Evolutionary conservation across 2,113 vertebrate genomes (phyloP), one percentile per base, ranked within the genome.

Genomic region (Poecilia latipinna): DNA sequence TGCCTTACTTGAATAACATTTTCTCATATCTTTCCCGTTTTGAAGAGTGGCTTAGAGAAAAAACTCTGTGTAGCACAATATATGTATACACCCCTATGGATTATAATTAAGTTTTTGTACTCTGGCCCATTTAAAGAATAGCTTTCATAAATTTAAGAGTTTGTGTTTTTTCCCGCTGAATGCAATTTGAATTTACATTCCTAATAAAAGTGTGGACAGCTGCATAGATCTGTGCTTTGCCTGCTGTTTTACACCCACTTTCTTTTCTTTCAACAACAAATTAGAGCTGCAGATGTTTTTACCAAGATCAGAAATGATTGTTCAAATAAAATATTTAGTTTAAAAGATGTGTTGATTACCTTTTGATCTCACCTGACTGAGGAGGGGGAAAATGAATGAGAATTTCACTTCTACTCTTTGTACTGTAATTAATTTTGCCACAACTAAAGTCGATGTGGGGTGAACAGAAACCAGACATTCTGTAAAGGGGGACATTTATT

Each of bases 401-500:
- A 15, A 10, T 54, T 8, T 19, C 15, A 54, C 3, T 54, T 54
- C 51, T 24, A 8, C 22, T 54, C 15, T 3, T n/a, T 54, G 8
- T 54, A 3, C 8, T 24, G 22, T 3, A 24, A 24, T 54, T n/a
- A n/a, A 54, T 24, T 54, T n/a, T 54, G 51, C 51, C 32, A 42
- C 39, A 28, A 66, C 8, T 12, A 24, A 12, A 19, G 26, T 26
- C 10, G 19, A 17, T 32, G 35, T 35, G 22, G 29, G 24, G 79
- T 13, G 13, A 82, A 31, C 82, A 72, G 44, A 33, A 77, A 31
- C 29, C 51, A 72, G 71, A 64, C 2, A 1, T 79, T 87, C 66
- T 90, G 85, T 83, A 89, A 87, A 91, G 85, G 62, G 51, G 61
- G 61, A 86, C 61, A 62, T 92, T 93, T 93, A 93, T 93, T 93